Base-by-base conservation (phyloP, 2,797 vertebrate species). In the Tiaroga cobitis region DNA sequence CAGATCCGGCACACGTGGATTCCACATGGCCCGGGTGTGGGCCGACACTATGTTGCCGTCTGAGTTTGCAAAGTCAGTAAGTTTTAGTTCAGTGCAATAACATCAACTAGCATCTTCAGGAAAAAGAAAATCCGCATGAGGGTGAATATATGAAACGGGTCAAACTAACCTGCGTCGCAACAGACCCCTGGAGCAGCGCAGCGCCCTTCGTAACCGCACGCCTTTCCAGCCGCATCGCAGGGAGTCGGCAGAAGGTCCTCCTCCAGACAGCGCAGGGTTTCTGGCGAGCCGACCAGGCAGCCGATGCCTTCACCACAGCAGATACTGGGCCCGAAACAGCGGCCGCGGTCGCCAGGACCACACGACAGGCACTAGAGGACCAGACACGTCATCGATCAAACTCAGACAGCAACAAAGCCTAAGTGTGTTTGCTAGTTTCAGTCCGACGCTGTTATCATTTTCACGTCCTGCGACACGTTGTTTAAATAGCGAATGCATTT, bases 271-370 rank as follows among this genome's bases (percentile, higher is more conserved):
- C 91, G 93, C 79, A 90, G 89, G 0, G 94, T 91, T 88, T 96
- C 96, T 0, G 93, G 88, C 2, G 95, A 95, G 82, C 96, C 96
- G 85, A 97, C 51, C 86, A 95, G 94, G 59, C 96, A 97, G 88
- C 96, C 96, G 37, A 97, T 88, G 77, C 93, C 96, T 2, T 94
- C 83, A 0, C 91, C 92, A n/a, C 95, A 96, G 91, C 95, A 96
- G 70, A 95, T 95, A 82, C 87, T 90, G 29, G 96, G 95, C 13
- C 96, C 96, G 19, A 96, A 95, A 92, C 96, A 97, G 34, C 85
- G 93, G 0, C 95, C 95, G 80, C 92, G 91, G 87, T 93, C 93
- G 5, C 93, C 93, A 0, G 93, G 90, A 8, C 94, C 94, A 16
- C 96, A 96, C 3, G 93, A 89, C 88, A 95, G 87, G 81, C 94